Evolutionary conservation across 2,888 invertebrate genomes (phyloP), one percentile per base, ranked within the genome.

Genomic region (Syritta pipiens): DNA sequence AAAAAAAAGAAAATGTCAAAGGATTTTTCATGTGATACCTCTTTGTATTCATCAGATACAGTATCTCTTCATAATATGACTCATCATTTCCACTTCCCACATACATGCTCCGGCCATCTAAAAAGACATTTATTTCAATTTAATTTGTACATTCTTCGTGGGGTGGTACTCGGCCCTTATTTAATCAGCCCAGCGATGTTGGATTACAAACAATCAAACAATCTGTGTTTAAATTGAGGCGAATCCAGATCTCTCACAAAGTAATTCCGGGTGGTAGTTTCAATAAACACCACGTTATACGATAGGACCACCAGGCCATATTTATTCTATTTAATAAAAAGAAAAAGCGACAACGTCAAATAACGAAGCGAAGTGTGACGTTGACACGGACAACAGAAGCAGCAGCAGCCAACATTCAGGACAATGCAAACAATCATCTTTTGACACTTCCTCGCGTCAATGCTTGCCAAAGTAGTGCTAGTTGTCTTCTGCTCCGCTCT

Each of bases 361-460:
- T 24, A 53, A 22, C 28, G 32, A 71, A 46, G 32, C 28, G 24
- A n/a, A n/a, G n/a, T n/a, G n/a, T 26, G 30, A 24, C 37, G 44
- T 46, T 35, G 28, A 24, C 26, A 60, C 14, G 17, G 37, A 62
- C 46, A 20, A 55, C 49, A 63, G 24, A n/a, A n/a, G n/a, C 48
- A 63, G 40, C 22, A 28, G 28, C 51, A 60, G 28, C 24, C 44
- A 67, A 59, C 59, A 65, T 44, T 28, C 51, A 59, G 46, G 35
- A 20, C 65, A 68, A 74, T 48, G 75, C 35, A 75, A 75, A 68
- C 75, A 75, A 75, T 68, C 60, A 75, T 60, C 75, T 53, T 68
- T 60, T 75, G 60, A 75, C 67, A 68, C 60, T 68, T 75, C 4
- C 48, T 62, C 68, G 60, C 68, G 55, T 68, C 68, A 75, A 68